These are phyloP conservation scores for Chiloscyllium punctatum DNA, from an alignment of 2,797 vertebrate genomes.

Conservation along the genomic window DNA sequence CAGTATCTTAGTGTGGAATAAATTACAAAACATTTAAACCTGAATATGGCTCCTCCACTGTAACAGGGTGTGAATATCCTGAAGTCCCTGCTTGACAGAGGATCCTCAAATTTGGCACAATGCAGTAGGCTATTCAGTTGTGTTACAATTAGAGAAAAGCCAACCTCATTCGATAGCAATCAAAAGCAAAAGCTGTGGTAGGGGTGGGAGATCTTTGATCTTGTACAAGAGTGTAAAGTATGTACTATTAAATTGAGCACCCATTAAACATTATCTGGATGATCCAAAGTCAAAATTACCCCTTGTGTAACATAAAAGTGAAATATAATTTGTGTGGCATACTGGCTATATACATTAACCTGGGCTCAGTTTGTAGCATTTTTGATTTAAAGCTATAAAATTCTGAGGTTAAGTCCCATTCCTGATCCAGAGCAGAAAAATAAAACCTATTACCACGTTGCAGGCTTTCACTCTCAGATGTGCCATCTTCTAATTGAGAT, in stretches of 20 bases:
- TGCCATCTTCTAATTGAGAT: too few relatives aligned
- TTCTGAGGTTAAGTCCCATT: too few relatives aligned
- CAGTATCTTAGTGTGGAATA: neutral
- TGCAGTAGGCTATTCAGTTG: neutral
- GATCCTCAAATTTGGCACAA: neutral
- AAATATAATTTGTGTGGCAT: neutral
- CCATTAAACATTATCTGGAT: neutral
- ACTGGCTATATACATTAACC: too few relatives aligned
- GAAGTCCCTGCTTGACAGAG: neutral
- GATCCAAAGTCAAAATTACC: neutral
- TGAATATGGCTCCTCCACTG: neutral
- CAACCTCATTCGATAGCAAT: neutral
- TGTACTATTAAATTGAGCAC: neutral
- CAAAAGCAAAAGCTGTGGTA: neutral
- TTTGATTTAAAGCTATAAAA: too few relatives aligned
- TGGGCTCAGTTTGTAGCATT: too few relatives aligned
- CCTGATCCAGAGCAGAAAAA: too few relatives aligned
- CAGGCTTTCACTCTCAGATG: too few relatives aligned
- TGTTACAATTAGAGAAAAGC: neutral
- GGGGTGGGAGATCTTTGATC: neutral
- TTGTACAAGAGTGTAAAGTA: neutral
- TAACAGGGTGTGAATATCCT: neutral
- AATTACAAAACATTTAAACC: neutral
- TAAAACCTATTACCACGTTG: too few relatives aligned
- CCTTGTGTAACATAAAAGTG: neutral